These are phyloP conservation scores for Drosophila parvula DNA, from an alignment of 1,140 invertebrate genomes.

Conservation along the genomic window DNA sequence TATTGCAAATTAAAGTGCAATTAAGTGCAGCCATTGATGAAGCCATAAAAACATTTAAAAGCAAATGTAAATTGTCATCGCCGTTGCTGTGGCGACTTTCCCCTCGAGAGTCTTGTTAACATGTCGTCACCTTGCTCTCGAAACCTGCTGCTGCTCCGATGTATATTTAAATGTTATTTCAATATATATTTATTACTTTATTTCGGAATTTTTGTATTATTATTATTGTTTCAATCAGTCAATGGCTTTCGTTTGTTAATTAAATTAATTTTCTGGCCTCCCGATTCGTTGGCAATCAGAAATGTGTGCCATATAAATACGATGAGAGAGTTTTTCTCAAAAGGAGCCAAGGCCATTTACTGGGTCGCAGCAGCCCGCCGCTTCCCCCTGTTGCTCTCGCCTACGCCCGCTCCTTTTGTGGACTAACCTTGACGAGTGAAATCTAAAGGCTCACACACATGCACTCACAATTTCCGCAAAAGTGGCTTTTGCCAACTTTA, in stretches of 20 bases:
- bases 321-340: conserved; percentile 39
- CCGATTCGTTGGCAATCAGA: conserved; percentile 6
- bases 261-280: conserved; percentile 18
- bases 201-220: neutral
- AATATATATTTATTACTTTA: conserved; percentile 11
- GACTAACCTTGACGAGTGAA: conserved; percentile 73
- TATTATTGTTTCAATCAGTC: conserved; percentile 2
- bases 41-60: conserved; percentile 66
- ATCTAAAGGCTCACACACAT: conserved; percentile 65
- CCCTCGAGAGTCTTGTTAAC: conserved; percentile 50
- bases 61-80: conserved; percentile 49
- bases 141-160: conserved; percentile 39
- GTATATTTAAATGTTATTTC: conserved; percentile 42
- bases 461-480: conserved; percentile 73
- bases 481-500: conserved; percentile 80
- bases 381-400: neutral
- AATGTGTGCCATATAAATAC: conserved; percentile 18
- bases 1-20: conserved; percentile 75
- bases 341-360: conserved; percentile 56
- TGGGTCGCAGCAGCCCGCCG: conserved; percentile 46
- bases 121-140: conserved; percentile 38
- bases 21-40: conserved; percentile 71
- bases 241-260: conserved; percentile 37
- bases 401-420: neutral
- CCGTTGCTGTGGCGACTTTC: conserved; percentile 20